Evolutionary conservation across 2,888 invertebrate genomes (phyloP), one percentile per base, ranked within the genome.

Genomic region (Eudasyphora cyanicolor): DNA sequence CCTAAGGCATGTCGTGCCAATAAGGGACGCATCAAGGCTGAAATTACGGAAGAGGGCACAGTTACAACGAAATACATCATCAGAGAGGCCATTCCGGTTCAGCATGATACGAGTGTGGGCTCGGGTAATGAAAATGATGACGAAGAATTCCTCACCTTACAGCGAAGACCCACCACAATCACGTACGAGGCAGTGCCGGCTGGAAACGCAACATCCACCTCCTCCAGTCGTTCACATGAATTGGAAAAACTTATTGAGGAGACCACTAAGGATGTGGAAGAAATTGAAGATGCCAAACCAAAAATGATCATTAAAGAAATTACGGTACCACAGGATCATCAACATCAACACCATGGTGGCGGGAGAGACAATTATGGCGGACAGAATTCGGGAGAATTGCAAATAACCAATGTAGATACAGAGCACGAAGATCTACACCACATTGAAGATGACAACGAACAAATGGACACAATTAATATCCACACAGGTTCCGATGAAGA

Each of bases 1-100:
- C 93, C 94, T 0, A 93, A 90, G 86, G 92, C 92, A 0, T 92
- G 92, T 78, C 89, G 92, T 0, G 89, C 90, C 10, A 89, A 89
- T 0, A 92, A 91, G 57, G 89, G 91, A 0, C 89, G 90, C 2
- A 82, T 88, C 21, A 91, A 91, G 74, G 86, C 89, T 0, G 91
- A 91, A n/a, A 87, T 90, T 10, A 88, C 89, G 4, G 87, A 87
- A 2, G 90, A 91, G 2, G 90, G 89, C 38, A 85, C 88, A 0
- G 80, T 87, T 0, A 87, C 87, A 14, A 87, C 89, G 2, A 91
- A 91, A 62, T 91, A 89, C 69, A 87, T 88, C 3, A 87, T 91
- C 76, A 87, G 89, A 0, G 91, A 91, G 21, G 45, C 82, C 1
- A 76, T 82, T 75, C 69, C 86, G 7, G 14, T 32, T n/a, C 79